Evolutionary conservation across 2,113 vertebrate species (phyloP).

Genomic region (Axis porcinus): DNA sequence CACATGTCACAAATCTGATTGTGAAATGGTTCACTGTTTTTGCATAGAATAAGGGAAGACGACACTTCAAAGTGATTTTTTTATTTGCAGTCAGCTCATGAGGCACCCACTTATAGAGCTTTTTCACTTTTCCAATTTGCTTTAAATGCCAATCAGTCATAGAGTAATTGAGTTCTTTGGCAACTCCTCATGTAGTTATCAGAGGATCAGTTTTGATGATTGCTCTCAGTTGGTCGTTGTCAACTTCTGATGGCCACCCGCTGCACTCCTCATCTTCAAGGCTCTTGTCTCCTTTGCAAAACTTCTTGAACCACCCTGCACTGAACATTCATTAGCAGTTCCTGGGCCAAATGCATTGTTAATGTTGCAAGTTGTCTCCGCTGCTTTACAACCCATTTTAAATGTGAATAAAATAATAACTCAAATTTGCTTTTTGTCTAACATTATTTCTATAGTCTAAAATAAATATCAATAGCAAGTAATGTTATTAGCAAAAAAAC

Average conservation of each 20-base stretch:
- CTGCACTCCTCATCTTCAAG: background rate
- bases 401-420: background rate
- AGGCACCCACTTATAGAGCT: background rate
- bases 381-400: background rate
- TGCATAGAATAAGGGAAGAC: background rate
- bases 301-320: background rate
- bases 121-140: background rate
- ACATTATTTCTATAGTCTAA: background rate
- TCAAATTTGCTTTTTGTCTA: background rate
- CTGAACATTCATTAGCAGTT: background rate
- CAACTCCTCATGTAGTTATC: background rate
- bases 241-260: background rate
- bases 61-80: background rate
- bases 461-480: background rate
- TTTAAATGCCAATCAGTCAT: background rate
- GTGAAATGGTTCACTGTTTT: background rate
- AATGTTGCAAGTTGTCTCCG: background rate
- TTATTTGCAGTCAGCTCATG: background rate
- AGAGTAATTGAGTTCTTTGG: background rate
- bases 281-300: background rate
- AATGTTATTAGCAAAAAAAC: background rate
- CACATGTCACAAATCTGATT: background rate
- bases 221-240: background rate
- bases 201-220: background rate
- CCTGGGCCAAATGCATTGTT: background rate